Evolutionary conservation across 2,888 invertebrate genomes (phyloP), one percentile per base, ranked within the genome.

Genomic region (Athalia cordata): DNA sequence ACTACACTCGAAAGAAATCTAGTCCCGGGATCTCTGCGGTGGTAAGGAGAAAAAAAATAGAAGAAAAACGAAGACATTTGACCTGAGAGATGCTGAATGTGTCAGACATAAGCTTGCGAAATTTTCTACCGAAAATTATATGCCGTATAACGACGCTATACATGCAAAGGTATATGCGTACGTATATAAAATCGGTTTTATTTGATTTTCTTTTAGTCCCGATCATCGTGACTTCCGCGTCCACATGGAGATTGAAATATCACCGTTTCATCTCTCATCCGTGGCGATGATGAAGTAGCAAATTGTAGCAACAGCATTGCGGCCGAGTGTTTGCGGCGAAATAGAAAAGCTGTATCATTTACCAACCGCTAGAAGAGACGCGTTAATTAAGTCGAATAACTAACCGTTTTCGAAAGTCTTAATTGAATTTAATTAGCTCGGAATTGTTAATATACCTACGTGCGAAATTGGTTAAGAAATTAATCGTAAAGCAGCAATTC

Each of bases 41-140:
- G 59, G 72, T 5, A 4, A n/a, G 5, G 72, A 47, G 72, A 72
- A 45, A 72, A 13, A 45, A 29, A 29, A 29, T 1, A 29, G 29
- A 29, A n/a, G 72, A 72, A 59, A 72, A 13, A 45, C 47, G 13
- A 57, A 52, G 72, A 72, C 72, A 57, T 59, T 72, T 72, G 72
- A 72, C 72, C 72, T 2, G 29, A 29, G 29, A 29, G 29, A 29
- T 29, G 29, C 72, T 59, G 72, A 72, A 72, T 45, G 45, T 72
- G 52, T 29, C 5, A 47, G 59, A 72, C n/a, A 72, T 72, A 72
- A 59, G 45, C 72, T 57, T 59, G 72, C 72, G 57, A 29, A 29
- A 29, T 29, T 29, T 29, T 29, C 29, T 29, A 29, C 29, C 29
- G 2, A 29, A 29, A 29, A 29, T 29, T 29, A 29, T 29, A 29